phyloP scores from a whole-genome alignment of 1,140 invertebrate genomes.

The Cyclargus thomasi region DNA sequence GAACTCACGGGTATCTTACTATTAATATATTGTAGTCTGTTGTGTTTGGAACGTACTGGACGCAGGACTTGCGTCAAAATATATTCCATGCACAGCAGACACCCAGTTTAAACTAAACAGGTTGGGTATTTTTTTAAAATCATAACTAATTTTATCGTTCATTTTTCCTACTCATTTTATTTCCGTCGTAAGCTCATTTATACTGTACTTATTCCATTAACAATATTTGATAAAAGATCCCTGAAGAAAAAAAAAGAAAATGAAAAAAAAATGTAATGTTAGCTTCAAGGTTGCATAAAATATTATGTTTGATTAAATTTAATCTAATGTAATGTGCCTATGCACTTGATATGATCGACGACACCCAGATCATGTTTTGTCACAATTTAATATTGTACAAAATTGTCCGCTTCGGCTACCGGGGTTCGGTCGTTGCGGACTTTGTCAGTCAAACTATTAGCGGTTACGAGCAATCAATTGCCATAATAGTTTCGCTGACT shows the following conservation, averaged over 20 bases:
- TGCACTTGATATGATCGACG: slow-evolving; percentile 60
- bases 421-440: slow-evolving; percentile 15
- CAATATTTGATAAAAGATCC: slow-evolving; percentile 70
- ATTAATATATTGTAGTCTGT: slow-evolving; percentile 6
- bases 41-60: background rate
- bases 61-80: background rate
- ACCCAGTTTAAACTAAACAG: slow-evolving; percentile 32
- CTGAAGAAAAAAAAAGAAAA: slow-evolving; percentile 58
- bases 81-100: slow-evolving; percentile 31
- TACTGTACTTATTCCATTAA: slow-evolving; percentile 74
- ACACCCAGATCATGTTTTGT: slow-evolving; percentile 51
- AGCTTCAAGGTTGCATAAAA: slow-evolving; percentile 67
- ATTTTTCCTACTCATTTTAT: slow-evolving; percentile 52
- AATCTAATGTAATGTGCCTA: slow-evolving; percentile 72
- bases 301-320: slow-evolving; percentile 71
- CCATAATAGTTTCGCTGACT: slow-evolving; percentile 25
- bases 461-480: slow-evolving; percentile 16
- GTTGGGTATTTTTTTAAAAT: slow-evolving; percentile 66
- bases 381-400: slow-evolving; percentile 33
- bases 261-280: slow-evolving; percentile 52
- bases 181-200: slow-evolving; percentile 64
- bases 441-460: slow-evolving; percentile 12
- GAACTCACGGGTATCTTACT: slow-evolving; percentile 45
- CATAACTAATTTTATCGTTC: slow-evolving; percentile 46
- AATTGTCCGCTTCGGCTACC: slow-evolving; percentile 35